Evolutionary conservation across 2,888 invertebrate genomes (phyloP), one percentile per base, ranked within the genome.

Genomic region (Parthenolecanium corni): DNA sequence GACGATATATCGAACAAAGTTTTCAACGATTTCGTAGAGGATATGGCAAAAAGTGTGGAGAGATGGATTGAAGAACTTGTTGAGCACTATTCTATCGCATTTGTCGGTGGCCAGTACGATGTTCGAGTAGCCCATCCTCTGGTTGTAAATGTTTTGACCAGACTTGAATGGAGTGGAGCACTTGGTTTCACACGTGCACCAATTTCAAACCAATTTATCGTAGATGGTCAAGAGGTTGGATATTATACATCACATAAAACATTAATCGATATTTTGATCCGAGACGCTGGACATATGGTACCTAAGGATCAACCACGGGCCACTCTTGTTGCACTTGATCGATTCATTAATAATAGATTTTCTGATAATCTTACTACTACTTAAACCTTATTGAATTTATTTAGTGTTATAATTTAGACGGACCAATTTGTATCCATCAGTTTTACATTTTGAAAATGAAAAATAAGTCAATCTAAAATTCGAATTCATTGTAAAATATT

Each of bases 91-190:
- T 77, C 79, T 71, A 81, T 90, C 14, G 78, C 92, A 52, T 79
- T 91, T 66, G 93, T 92, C 72, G 91, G 84, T 71, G 94, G 94
- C 0, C 92, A 94, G 71, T 72, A 93, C 67, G 94, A 94, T 72
- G 85, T 94, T n/a, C 89, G 93, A 66, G 87, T 92, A 0, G 89
- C 90, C 0, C 89, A 90, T 74, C 89, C 90, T 0, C 71, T 89
- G 58, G 90, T 77, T 0, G 74, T 75, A 64, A 72, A 72, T 20
- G 76, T 76, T 67, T 66, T 79, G 3, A 67, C 71, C 58, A 71
- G 71, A 5, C 68, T 78, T 18, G 61, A 83, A 51, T 90, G 88
- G 75, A 78, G 76, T 36, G 82, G 79, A 3, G 76, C 82, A 0
- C 78, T 77, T 2, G 76, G 80, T 1, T 90, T 86, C 72, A 81